Evolutionary conservation across 2,113 vertebrate species (phyloP), one percentile per base, ranked within the genome.

Genomic region (Climacteris rufus): DNA sequence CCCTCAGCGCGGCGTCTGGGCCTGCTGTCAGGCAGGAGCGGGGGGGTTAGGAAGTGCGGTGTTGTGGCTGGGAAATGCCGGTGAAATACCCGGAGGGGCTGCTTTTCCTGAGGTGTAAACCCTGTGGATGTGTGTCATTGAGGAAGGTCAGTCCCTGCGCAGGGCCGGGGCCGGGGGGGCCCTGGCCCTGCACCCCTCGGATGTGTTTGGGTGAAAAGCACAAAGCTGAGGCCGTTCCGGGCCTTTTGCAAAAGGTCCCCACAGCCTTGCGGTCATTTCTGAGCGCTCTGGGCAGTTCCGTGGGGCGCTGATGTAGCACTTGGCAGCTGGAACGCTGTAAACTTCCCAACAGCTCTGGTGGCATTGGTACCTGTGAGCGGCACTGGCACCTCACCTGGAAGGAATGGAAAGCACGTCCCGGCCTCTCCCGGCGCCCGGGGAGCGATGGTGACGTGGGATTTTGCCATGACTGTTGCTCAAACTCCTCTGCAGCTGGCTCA

Each of bases 71-170:
- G 53, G 31, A 39, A 70, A 82, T 6, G 42, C 33, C 42, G 3
- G 2, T 35, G 69, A 66, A 71, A 52, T 42, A 4, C 0, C 2
- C 0, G 40, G 47, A 35, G 65, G 0, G 42, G 68, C 11, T 39
- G 3, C 39, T 13, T 59, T 9, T 13, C 64, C 27, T 13, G 49
- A 2, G 63, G 1, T 37, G 0, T 6, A 19, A 65, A 23, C 7
- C 12, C 0, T 6, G 0, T 1, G 33, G 9, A 3, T 20, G 22
- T 18, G 33, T 90, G 86, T 64, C 79, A 75, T 40, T 90, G 93
- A 24, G 95, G 42, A 91, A 90, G 90, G 74, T 83, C 89, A 40
- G 87, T 31, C 11, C 31, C 59, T 25, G 57, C 35, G 75, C 49
- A 56, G 39, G 75, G 85, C 75, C 65, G 57, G 40, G 53, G 37